phyloP scores from a whole-genome alignment of 2,797 vertebrate species.

The Huso huso region DNA sequence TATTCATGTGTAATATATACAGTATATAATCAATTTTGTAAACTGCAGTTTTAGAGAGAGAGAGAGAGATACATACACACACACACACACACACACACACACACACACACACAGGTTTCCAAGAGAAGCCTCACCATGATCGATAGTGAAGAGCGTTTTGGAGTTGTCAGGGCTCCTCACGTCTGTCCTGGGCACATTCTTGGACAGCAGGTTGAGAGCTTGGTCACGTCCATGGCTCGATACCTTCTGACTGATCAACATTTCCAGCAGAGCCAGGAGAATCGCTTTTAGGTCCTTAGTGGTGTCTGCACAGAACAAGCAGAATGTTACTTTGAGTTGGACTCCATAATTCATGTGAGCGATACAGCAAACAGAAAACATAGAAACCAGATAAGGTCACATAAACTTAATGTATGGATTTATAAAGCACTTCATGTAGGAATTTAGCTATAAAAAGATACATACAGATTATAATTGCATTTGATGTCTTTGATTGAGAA shows the following conservation, averaged over 20 bases:
- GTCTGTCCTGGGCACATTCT: constrained; percentile 78
- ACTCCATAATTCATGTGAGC: background rate
- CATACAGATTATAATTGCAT: background rate
- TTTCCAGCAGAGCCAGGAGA: constrained; percentile 75
- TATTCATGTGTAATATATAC: too few relatives aligned
- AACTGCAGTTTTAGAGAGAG: too few relatives aligned
- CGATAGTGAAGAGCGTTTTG: constrained; percentile 74
- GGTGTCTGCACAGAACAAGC: constrained; percentile 56
- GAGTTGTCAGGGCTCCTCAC: constrained; percentile 68
- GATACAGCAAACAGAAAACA: background rate
- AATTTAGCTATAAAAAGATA: background rate
- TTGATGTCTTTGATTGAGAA: background rate
- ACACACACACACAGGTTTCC: too few relatives aligned
- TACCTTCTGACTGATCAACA: constrained; percentile 79
- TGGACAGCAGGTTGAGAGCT: constrained; percentile 86
- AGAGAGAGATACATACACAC: too few relatives aligned
- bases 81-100: too few relatives aligned
- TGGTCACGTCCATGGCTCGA: constrained; percentile 88
- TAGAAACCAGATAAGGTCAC: too few relatives aligned
- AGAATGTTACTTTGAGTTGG: background rate
- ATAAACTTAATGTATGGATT: too few relatives aligned
- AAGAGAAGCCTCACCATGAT: constrained; percentile 65
- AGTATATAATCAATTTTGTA: too few relatives aligned
- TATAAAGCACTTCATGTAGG: too few relatives aligned
- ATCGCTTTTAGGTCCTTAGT: constrained; percentile 81